Evolutionary conservation across 2,113 vertebrate genomes (phyloP), one percentile per base, ranked within the genome.

Genomic region (Pollachius pollachius): DNA sequence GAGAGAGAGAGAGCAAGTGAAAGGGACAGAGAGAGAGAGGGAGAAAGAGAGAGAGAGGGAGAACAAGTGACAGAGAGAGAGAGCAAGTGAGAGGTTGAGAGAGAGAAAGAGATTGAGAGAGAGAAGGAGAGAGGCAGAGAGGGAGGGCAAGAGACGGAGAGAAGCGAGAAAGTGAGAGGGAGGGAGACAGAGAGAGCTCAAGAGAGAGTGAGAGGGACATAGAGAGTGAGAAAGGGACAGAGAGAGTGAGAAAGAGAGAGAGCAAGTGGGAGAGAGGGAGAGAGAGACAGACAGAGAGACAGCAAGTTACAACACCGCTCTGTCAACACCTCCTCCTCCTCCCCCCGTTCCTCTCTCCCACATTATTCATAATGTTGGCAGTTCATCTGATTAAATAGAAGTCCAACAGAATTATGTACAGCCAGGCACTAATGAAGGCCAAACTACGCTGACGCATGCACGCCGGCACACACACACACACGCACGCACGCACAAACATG

Each of bases 311-410:
- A 88, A 84, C 67, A 76, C 68, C 63, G 76, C 76, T 86, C 84
- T 80, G 80, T 88, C 89, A 85, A 82, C 84, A 83, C 75, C 81
- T 77, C 73, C 69, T 56, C 76, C 64, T 73, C 56, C 70, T 77
- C 68, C 71, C 68, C 65, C 65, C 71, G 81, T 71, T 79, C 27
- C 30, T 61, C 75, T 73, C 74, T 74, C 79, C 82, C 75, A 81
- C 81, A 81, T 70, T 84, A 88, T 90, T 90, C 90, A 88, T 90
- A 90, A 84, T 75, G 78, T 68, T 84, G 84, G 78, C 81, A 84
- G 71, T 75, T 76, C 81, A 87, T 88, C 81, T 84, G 86, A 89
- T 90, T 84, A 90, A 84, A 81, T 63, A 83, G 62, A 81, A 73
- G 69, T 82, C 66, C 59, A 72, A 48, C 8, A 34, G 67, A 41